Percentiles rank a stretch among this genome's conserved stretches.
These are phyloP conservation scores for Coecobrya sp. DNA, from an alignment of 2,888 invertebrate species.

Conservation along the genomic window DNA sequence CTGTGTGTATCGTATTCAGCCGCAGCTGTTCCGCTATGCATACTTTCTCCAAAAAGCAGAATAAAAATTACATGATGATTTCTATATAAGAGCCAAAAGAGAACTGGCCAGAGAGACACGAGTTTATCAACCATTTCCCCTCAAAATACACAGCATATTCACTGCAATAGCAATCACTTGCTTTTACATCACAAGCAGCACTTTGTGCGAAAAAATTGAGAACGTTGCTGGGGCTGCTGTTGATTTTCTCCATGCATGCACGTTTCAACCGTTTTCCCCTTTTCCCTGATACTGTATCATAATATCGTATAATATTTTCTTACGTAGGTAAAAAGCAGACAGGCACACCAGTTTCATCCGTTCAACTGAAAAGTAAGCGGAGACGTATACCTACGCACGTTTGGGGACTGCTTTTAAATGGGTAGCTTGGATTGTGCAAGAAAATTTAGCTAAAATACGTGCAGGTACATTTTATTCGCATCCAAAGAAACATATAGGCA, in stretches of 20 bases:
- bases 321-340: conserved; percentile 26
- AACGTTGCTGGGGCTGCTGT: conserved; percentile 6
- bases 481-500: neutral
- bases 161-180: neutral
- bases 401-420: conserved; percentile 12
- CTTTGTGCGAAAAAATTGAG: conserved; percentile 33
- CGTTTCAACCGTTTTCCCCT: conserved; percentile 30
- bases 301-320: conserved; percentile 33
- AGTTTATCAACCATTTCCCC: conserved; percentile 74
- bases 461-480: neutral
- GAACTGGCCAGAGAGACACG: conserved; percentile 74
- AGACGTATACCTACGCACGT: conserved; percentile 43
- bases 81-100: conserved; percentile 78
- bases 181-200: neutral
- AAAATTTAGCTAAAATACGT: neutral
- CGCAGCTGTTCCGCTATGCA: conserved; percentile 66
- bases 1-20: conserved; percentile 25
- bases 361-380: neutral
- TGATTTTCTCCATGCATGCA: neutral
- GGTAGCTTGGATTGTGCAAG: conserved; percentile 46
- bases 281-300: conserved; percentile 24
- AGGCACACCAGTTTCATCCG: conserved; percentile 31
- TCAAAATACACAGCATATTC: neutral
- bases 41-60: conserved; percentile 69
- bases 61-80: conserved; percentile 71